These are phyloP conservation scores for Willowsia nigromaculata DNA, from an alignment of 2,888 invertebrate species.

Conservation along the genomic window DNA sequence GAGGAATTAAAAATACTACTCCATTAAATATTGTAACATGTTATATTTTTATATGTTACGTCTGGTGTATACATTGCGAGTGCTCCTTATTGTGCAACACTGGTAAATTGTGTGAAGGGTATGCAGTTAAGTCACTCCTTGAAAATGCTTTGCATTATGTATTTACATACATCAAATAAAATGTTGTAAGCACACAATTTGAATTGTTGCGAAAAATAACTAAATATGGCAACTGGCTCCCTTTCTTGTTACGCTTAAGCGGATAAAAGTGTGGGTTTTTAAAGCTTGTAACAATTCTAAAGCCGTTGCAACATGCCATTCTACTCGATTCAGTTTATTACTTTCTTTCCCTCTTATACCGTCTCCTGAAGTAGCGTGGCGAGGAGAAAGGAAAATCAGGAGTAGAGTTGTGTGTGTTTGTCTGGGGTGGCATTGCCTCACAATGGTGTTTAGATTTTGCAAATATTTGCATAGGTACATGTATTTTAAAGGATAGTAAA, in stretches of 20 bases:
- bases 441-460: background rate
- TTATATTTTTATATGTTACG: too few relatives aligned
- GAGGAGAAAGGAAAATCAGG: background rate
- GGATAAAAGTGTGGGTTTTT: conserved; percentile 13
- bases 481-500: too few relatives aligned
- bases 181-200: background rate
- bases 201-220: background rate
- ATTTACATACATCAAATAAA: background rate
- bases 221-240: background rate
- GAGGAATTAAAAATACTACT: too few relatives aligned
- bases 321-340: conserved; percentile 6
- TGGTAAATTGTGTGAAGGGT: too few relatives aligned
- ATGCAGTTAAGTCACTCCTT: too few relatives aligned
- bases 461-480: conserved; percentile 41
- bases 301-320: conserved; percentile 5
- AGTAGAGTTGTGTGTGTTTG: background rate
- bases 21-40: too few relatives aligned
- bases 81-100: too few relatives aligned
- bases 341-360: background rate
- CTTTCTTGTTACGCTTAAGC: conserved; percentile 9
- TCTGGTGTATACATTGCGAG: too few relatives aligned
- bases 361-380: background rate
- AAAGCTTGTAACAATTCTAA: background rate
- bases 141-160: too few relatives aligned
- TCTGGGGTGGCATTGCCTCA: background rate